Evolutionary conservation across 2,888 invertebrate genomes (phyloP), one percentile per base, ranked within the genome.

Genomic region (Diogma glabrata): DNA sequence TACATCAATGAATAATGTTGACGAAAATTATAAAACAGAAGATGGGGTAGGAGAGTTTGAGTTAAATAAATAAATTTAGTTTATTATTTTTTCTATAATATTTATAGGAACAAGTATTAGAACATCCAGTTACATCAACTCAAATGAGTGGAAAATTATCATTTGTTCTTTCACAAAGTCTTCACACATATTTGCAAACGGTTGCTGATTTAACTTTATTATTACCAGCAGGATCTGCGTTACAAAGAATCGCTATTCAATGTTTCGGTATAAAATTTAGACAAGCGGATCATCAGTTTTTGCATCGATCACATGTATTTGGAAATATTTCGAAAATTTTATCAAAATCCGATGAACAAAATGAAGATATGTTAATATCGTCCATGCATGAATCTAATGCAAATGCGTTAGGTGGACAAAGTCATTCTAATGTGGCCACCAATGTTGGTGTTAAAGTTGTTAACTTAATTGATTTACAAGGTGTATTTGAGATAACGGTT

Each of bases 301-400:
- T 96, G 23, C 95, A 96, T 67, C 72, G 82, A 67, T 87, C 89
- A 54, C 90, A 91, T 70, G 93, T 96, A 9, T 95, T 96, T 70
- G 92, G 87, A 63, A 94, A 94, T 65, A 92, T 96, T 60, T 93
- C 93, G 64, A 91, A 92, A 73, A 95, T 95, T 54, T 74, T 96
- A 50, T 93, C 93, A 1, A 84, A 91, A 58, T 87, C 91, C 2
- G 94, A 95, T 63, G 93, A 92, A 60, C 84, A 72, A 28, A 70
- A 70, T 9, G 75, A 73, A 58, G 74, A 73, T 19, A 74, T 75
- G 28, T 61, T 69, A 55, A 63, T 64, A 3, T 59, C 66, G 3
- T 70, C 70, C 3, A 60, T 50, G 53, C 60, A 51, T 5, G 62
- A 61, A 14, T 61, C 64, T 14, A 57, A 61, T 10, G 60, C 60